Evolutionary conservation across 2,888 invertebrate species (phyloP).

Genomic region (Rhogogaster chlorosoma): DNA sequence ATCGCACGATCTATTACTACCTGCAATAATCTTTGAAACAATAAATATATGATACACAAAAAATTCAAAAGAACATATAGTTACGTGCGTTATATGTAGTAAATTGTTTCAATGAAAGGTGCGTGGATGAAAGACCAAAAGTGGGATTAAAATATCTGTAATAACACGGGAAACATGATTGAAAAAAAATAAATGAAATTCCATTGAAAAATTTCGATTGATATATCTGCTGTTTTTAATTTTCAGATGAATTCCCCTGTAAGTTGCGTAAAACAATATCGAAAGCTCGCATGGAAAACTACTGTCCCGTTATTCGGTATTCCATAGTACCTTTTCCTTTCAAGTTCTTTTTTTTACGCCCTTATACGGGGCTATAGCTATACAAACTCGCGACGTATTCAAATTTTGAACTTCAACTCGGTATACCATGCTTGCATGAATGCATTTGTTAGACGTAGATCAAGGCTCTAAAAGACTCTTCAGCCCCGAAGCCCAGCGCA

Average conservation of each 20-base stretch:
- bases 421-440: constrained; percentile 23
- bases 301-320: constrained; percentile 12
- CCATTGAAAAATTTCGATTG: not conserved
- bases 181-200: not conserved
- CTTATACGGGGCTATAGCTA: not conserved
- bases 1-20: not conserved
- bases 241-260: no score
- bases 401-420: constrained; percentile 36
- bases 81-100: not conserved
- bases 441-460: constrained; percentile 39
- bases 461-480: constrained; percentile 35
- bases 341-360: not conserved
- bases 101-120: not conserved
- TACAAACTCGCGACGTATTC: constrained; percentile 13
- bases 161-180: not conserved
- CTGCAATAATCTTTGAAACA: not conserved
- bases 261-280: not conserved
- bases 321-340: not conserved
- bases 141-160: not conserved
- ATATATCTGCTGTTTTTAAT: not conserved
- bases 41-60: not conserved
- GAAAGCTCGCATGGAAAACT: constrained; percentile 7
- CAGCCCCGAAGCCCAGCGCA: constrained; percentile 26
- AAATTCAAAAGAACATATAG: not conserved
- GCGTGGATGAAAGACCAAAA: not conserved